Percentiles rank a stretch among this genome's conserved stretches.
phyloP scores from a whole-genome alignment of 2,113 vertebrate species.

The Amblyopsis rosae region DNA sequence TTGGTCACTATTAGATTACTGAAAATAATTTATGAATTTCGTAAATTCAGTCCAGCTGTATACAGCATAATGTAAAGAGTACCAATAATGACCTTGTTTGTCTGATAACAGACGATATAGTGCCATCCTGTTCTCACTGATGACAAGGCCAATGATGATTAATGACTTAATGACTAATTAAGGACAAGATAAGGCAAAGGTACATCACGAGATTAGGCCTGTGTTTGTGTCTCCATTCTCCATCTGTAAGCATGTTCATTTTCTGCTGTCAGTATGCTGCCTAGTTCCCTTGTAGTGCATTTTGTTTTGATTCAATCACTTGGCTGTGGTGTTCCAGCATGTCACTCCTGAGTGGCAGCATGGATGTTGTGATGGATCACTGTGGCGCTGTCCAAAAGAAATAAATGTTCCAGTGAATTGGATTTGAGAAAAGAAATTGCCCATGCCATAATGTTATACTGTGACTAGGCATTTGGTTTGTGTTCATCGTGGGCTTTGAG shows the following conservation, averaged over 20 bases:
- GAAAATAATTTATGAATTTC: too few relatives aligned
- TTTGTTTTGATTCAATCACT: conserved; percentile 49
- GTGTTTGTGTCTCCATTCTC: conserved; percentile 14
- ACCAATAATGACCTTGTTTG: too few relatives aligned
- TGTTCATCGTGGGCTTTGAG: conserved; percentile 25
- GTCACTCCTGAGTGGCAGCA: conserved; percentile 44
- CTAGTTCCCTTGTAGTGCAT: conserved; percentile 40
- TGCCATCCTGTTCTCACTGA: conserved; percentile 50
- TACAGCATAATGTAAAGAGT: too few relatives aligned
- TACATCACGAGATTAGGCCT: conserved; percentile 52
- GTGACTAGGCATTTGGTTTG: conserved; percentile 24
- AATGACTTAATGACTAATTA: conserved; percentile 39
- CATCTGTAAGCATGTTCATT: conserved; percentile 34
- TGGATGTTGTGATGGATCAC: conserved; percentile 17
- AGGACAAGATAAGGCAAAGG: conserved; percentile 34
- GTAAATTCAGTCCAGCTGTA: too few relatives aligned
- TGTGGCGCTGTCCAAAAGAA: conserved; percentile 1
- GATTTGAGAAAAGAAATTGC: conserved; percentile 31
- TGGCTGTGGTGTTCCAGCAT: conserved; percentile 8
- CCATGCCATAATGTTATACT: conserved; percentile 13
- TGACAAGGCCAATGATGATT: conserved; percentile 52
- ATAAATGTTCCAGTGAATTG: conserved; percentile 32
- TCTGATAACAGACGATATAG: background rate
- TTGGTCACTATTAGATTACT: background rate
- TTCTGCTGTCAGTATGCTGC: conserved; percentile 37